These are phyloP conservation scores for Xyliphius kryptos DNA, from an alignment of 2,113 vertebrate species.

Conservation along the genomic window DNA sequence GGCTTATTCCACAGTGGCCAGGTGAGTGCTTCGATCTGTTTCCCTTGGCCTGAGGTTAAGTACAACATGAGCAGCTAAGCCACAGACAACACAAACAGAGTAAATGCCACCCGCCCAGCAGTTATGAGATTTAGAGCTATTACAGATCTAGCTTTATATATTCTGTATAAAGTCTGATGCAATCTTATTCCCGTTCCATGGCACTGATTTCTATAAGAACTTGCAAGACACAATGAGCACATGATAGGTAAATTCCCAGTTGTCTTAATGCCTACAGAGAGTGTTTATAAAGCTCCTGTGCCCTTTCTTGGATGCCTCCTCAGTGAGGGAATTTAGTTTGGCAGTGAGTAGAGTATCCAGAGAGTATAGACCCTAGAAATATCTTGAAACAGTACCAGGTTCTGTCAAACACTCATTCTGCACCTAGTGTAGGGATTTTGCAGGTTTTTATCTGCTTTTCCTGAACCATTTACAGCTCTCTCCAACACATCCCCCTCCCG, in stretches of 20 bases:
- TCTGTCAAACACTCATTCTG: slow-evolving; percentile 13
- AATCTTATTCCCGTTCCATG: slow-evolving; percentile 15
- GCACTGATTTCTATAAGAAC: no score
- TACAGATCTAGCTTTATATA: no score
- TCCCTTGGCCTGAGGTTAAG: slow-evolving; percentile 40
- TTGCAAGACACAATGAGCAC: no score
- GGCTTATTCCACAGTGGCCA: slow-evolving; percentile 39
- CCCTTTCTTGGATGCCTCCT: slow-evolving; percentile 32
- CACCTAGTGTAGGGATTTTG: slow-evolving; percentile 24
- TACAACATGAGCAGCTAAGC: slow-evolving; percentile 28
- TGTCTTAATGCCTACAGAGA: slow-evolving; percentile 9
- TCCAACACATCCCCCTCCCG: slow-evolving; percentile 12
- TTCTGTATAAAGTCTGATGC: slow-evolving; percentile 6
- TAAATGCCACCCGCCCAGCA: neutral
- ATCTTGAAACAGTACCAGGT: slow-evolving; percentile 29
- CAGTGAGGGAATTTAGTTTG: slow-evolving; percentile 29
- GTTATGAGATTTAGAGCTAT: neutral
- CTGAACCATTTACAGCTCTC: slow-evolving; percentile 37
- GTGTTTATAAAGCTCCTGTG: slow-evolving; percentile 21
- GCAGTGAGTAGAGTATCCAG: slow-evolving; percentile 28
- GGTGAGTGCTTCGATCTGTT: slow-evolving; percentile 48
- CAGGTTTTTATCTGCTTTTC: slow-evolving; percentile 38
- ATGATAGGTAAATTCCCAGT: slow-evolving; percentile 25
- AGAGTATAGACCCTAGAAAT: slow-evolving; percentile 32
- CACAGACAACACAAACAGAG: slow-evolving; percentile 21